Percentiles rank a stretch among this genome's conserved stretches.
phyloP scores from a whole-genome alignment of 2,113 vertebrate genomes.

The Pycnonotus jocosus region DNA sequence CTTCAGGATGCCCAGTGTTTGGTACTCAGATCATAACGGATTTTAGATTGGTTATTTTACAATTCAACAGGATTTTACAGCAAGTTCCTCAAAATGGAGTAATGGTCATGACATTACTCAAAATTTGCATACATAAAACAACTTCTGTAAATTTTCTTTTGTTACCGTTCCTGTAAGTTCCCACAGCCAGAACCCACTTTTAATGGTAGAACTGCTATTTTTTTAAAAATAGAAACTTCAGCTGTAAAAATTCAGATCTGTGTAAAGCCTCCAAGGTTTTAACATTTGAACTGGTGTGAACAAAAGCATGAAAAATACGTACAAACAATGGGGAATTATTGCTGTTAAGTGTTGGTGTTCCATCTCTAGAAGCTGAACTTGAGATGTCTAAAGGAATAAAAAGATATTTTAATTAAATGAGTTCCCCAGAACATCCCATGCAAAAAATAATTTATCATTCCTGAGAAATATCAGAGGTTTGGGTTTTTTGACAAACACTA shows the following conservation, averaged over 20 bases:
- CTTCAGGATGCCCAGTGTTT: background rate
- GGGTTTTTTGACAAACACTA: background rate
- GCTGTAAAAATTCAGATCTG: background rate
- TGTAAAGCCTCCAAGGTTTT: background rate
- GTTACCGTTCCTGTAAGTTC: background rate
- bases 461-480: background rate
- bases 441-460: background rate
- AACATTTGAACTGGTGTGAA: background rate
- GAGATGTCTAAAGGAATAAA: slow-evolving; percentile 70
- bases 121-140: background rate
- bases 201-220: background rate
- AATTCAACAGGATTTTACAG: background rate
- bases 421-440: background rate
- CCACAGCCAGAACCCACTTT: background rate
- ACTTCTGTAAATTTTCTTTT: background rate
- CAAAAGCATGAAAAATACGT: slow-evolving; percentile 55
- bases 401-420: background rate
- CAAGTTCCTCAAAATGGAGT: background rate
- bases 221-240: background rate
- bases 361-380: slow-evolving; percentile 74
- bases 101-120: background rate
- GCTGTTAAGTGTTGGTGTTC: slow-evolving; percentile 61
- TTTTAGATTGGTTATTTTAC: background rate
- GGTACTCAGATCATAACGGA: background rate
- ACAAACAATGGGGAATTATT: slow-evolving; percentile 73